Conservation (phyloP, 1,140 invertebrate species). For the Gyrodactylus bullatarudis region DNA sequence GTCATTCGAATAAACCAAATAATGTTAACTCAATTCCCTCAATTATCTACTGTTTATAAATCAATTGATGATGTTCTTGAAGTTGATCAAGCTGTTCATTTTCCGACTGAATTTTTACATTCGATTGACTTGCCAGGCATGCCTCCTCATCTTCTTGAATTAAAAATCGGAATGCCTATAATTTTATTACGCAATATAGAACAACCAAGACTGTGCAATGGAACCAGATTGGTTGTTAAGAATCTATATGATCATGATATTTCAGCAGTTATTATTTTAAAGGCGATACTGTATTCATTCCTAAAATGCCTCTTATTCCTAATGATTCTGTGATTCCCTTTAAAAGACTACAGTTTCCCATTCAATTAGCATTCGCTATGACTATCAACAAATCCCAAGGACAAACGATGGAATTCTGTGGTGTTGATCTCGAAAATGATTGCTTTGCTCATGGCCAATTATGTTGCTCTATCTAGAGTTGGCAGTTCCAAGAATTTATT, state of each 20-base stretch:
- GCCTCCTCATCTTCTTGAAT: slow-evolving; percentile 15
- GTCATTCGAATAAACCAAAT: background rate
- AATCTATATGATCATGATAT: slow-evolving; percentile 10
- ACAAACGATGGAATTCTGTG: slow-evolving; percentile 13
- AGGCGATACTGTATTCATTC: slow-evolving; percentile 10
- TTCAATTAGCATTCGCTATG: slow-evolving; percentile 22
- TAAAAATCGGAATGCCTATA: slow-evolving; percentile 15
- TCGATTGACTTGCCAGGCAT: slow-evolving; percentile 13
- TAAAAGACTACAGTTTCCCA: slow-evolving; percentile 23
- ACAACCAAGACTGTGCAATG: slow-evolving; percentile 14
- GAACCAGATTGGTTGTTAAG: slow-evolving; percentile 14
- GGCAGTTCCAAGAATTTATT: background rate
- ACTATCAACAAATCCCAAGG: slow-evolving; percentile 27
- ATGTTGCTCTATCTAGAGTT: background rate
- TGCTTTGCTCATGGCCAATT: background rate
- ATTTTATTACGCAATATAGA: slow-evolving; percentile 19
- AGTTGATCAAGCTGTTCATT: slow-evolving; percentile 9
- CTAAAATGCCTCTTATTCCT: slow-evolving; percentile 10
- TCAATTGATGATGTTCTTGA: slow-evolving; percentile 8
- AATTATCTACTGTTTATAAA: background rate
- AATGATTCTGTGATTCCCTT: slow-evolving; percentile 14
- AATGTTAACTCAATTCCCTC: background rate
- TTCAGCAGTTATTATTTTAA: slow-evolving; percentile 8
- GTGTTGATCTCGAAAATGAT: background rate
- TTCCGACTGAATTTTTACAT: slow-evolving; percentile 16